Evolutionary conservation across 2,797 vertebrate species (phyloP).

Genomic region (Alca torda): DNA sequence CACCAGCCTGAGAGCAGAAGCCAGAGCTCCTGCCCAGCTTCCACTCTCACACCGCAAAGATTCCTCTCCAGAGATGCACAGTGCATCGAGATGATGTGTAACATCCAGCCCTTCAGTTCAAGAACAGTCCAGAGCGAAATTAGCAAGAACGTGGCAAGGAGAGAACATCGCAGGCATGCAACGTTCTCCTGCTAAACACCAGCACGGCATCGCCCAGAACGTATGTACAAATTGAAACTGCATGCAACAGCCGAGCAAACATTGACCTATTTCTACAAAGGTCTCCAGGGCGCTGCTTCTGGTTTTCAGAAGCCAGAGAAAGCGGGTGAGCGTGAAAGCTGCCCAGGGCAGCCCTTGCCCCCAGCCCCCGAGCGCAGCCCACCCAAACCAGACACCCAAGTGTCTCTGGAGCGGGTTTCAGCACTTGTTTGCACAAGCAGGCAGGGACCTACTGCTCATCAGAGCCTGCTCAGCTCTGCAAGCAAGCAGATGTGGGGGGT

Average conservation of each 20-base stretch:
- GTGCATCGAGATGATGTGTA: not conserved
- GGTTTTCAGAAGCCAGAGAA: not conserved
- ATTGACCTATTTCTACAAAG: accelerated
- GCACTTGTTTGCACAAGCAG: not conserved
- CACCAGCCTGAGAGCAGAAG: not conserved
- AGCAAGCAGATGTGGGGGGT: slow-evolving; percentile 54
- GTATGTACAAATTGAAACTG: not conserved
- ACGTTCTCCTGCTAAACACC: not conserved
- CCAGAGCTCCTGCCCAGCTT: not conserved
- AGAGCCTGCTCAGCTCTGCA: slow-evolving; percentile 33
- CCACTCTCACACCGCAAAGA: not conserved
- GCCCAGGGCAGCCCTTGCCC: not conserved
- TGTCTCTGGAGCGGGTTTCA: not conserved
- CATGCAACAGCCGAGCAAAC: not conserved
- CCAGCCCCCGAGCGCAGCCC: not conserved
- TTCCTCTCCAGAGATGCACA: not conserved
- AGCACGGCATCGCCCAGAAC: accelerated
- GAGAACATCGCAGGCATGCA: accelerated
- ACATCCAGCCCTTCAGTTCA: not conserved
- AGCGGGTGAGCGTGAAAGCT: accelerated
- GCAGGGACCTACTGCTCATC: not conserved
- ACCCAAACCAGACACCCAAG: not conserved
- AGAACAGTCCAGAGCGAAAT: not conserved
- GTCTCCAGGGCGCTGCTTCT: not conserved
- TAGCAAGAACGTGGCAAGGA: accelerated